These are phyloP conservation scores for Erpetoichthys calabaricus DNA, from an alignment of 2,797 vertebrate genomes.

Conservation along the genomic window DNA sequence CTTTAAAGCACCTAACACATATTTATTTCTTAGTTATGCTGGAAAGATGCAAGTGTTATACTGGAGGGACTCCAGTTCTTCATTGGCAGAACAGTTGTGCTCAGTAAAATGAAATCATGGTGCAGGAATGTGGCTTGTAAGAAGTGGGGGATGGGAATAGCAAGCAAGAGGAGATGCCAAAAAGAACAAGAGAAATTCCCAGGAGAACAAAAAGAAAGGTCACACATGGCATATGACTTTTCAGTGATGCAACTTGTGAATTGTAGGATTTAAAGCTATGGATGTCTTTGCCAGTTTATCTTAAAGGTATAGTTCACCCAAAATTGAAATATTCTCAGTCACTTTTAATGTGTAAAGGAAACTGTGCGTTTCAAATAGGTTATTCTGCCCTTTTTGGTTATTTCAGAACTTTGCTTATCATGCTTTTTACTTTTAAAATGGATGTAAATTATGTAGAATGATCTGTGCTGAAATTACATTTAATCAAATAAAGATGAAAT, in stretches of 20 bases:
- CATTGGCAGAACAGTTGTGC: conserved; percentile 24
- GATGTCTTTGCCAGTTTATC: too few species aligned
- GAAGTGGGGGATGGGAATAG: conserved; percentile 26
- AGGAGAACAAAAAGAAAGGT: background rate
- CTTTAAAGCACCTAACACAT: conserved; percentile 2
- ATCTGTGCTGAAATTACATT: too few species aligned
- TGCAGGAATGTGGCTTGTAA: conserved; percentile 40
- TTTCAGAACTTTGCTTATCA: too few species aligned
- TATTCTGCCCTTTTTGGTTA: too few species aligned
- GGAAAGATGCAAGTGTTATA: conserved; percentile 28
- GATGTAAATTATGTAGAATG: too few species aligned
- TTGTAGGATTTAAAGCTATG: background rate
- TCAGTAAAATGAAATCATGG: conserved; percentile 48
- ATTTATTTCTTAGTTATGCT: background rate
- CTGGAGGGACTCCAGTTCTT: background rate
- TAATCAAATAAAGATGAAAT: too few species aligned
- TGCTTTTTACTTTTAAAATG: too few species aligned
- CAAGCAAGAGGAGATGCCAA: conserved; percentile 2
- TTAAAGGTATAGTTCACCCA: too few species aligned
- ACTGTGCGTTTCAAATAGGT: too few species aligned
- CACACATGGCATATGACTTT: conserved; percentile 5
- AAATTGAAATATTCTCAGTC: too few species aligned
- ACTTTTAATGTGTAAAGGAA: too few species aligned
- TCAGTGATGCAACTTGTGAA: conserved; percentile 1
- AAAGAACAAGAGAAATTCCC: conserved; percentile 7